These are phyloP conservation scores for Bettongia penicillata DNA, from an alignment of 2,113 vertebrate genomes.

Conservation along the genomic window DNA sequence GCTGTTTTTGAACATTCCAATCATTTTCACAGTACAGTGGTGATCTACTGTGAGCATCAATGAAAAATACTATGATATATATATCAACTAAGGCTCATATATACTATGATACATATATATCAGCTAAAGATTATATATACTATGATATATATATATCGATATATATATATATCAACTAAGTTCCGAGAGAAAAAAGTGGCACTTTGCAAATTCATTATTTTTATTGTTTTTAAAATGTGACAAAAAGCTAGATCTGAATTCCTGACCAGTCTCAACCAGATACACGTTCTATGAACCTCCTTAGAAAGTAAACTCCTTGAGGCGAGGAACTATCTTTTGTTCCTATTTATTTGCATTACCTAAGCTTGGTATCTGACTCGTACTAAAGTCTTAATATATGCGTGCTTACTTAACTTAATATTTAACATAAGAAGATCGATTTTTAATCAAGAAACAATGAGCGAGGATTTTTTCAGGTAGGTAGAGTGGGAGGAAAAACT, in stretches of 20 bases:
- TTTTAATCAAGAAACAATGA: neutral
- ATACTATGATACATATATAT: no score
- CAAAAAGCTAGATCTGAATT: neutral
- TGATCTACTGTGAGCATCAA: rapidly evolving
- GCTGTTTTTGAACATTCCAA: neutral
- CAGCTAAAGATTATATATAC: no score
- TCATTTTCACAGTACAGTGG: rapidly evolving
- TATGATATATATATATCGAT: no score
- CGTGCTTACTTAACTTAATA: neutral
- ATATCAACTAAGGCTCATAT: neutral
- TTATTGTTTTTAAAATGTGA: neutral
- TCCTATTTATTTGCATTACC: neutral
- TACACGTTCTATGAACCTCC: neutral
- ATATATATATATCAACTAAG: neutral
- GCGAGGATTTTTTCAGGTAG: neutral
- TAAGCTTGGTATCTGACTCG: neutral
- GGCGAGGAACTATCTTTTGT: neutral
- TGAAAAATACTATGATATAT: neutral
- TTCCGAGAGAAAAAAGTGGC: neutral
- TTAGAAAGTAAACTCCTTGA: neutral
- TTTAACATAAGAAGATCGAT: neutral
- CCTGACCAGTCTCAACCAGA: neutral
- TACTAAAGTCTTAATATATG: neutral
- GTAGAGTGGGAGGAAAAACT: neutral
- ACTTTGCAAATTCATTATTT: rapidly evolving